phyloP scores from a whole-genome alignment of 2,797 vertebrate species.

The Pantherophis vulpinus region DNA sequence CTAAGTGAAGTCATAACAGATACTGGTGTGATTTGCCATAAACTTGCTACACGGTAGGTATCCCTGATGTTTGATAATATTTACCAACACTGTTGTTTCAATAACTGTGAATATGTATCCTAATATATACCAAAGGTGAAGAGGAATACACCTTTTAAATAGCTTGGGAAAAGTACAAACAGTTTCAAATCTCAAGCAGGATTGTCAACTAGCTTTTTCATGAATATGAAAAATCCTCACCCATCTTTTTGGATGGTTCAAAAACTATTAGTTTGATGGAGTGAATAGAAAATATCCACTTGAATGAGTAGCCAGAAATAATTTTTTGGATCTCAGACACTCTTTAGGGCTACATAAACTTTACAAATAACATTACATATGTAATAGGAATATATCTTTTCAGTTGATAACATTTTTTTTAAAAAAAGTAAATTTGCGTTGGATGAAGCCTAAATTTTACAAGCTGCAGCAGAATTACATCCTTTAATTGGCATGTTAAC shows the following conservation, averaged over 20 bases:
- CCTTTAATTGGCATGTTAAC: constrained; percentile 30
- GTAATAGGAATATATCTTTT: not conserved
- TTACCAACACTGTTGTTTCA: not conserved
- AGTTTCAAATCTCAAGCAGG: not conserved
- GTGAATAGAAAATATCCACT: not conserved
- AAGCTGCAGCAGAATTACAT: constrained; percentile 30
- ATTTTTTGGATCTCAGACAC: not conserved
- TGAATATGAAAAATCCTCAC: not conserved
- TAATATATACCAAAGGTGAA: not conserved
- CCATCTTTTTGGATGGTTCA: not conserved
- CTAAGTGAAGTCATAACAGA: constrained; percentile 98
- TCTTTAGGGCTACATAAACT: not conserved
- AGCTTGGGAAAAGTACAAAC: not conserved
- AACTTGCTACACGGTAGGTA: constrained; percentile 88
- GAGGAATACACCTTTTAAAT: constrained; percentile 6
- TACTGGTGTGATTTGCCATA: constrained; percentile 90
- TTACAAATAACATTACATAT: not conserved
- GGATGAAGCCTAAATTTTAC: constrained; percentile 24
- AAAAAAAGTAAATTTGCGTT: not conserved
- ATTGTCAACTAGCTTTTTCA: not conserved
- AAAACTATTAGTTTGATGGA: not conserved
- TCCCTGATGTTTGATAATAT: not conserved
- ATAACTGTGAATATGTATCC: not conserved
- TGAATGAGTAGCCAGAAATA: not conserved
- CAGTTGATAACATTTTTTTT: not conserved